Base-by-base conservation (phyloP, 37 sponge, comb jelly and placozoan genomes). In the Dysidea cf. avara region DNA sequence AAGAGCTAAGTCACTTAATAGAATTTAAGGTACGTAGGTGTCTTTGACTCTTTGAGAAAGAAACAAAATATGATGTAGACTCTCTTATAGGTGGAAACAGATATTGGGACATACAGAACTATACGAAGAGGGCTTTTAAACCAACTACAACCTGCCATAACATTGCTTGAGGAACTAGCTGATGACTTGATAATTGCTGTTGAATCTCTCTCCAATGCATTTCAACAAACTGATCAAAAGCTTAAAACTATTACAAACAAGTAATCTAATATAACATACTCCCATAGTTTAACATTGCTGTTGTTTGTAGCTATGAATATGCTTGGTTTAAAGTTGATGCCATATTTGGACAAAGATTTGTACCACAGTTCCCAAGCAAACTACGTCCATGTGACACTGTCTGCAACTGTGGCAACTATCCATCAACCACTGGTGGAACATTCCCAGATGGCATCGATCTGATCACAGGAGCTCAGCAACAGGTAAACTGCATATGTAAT, bases 371-470 rank as follows among this genome's bases (percentile, higher is more conserved):
- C 68, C 92, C 92, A 17, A 37, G 56, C 18, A 39, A 22, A 20
- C 56, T 86, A 22, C 59, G 66, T 39, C 30, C 77, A 63, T 90
- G 90, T 75, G 75, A 74, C 33, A 33, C 47, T 7, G 29, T 36
- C 0, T 74, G 67, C 75, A 87, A 83, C 50, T 92, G 92, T 92
- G 92, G 92, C 33, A 66, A 34, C 16, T 92, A 78, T 52, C 92
- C 92, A 18, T 46, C 83, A 12, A 92, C 84, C 32, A 61, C 71
- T 5, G 61, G 61, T 1, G 80, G 62, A 29, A 28, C 7, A 1
- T 92, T 57, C 69, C 49, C 64, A 5, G 39, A 39, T 21, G 92
- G 92, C 17, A 68, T 92, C 35, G 84, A 77, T 51, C 67, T 88
- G 20, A 24, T 66, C 17, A 59, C 29, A 7, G 13, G 18, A 12